A percentile compares a stretch with the other conserved stretches of the same genome.
Conservation (phyloP, 1,140 invertebrate genomes). For the Steinernema khuongi region DNA sequence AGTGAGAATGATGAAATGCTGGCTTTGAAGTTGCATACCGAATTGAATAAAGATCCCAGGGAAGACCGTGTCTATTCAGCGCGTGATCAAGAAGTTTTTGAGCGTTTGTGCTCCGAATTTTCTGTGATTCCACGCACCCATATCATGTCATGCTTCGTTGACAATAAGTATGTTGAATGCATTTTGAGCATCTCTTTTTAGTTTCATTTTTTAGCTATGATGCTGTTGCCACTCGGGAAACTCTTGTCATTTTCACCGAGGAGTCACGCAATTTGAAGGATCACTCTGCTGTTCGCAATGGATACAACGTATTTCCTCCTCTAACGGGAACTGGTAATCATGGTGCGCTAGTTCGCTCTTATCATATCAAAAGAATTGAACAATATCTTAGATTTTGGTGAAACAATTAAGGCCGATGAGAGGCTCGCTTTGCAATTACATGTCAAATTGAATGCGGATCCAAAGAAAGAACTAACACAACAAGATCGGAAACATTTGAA, state of each 20-base stretch:
- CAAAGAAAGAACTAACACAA: background rate
- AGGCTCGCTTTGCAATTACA: background rate
- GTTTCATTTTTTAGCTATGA: background rate
- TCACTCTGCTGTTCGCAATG: too few species aligned
- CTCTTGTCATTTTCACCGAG: background rate
- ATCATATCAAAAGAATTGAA: too few species aligned
- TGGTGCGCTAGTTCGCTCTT: too few species aligned
- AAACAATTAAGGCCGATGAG: background rate
- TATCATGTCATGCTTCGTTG: too few species aligned
- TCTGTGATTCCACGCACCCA: too few species aligned
- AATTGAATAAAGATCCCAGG: background rate
- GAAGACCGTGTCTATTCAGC: too few species aligned
- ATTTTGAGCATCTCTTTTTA: background rate
- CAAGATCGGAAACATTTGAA: background rate
- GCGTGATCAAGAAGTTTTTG: too few species aligned
- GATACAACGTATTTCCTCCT: too few species aligned
- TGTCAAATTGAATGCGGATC: background rate
- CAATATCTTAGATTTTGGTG: too few species aligned
- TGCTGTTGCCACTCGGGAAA: background rate
- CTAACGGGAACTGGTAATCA: background rate
- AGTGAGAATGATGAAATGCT: background rate
- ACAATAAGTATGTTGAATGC: background rate
- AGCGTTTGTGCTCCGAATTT: too few species aligned
- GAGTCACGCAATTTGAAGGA: background rate
- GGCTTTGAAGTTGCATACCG: background rate